Base-by-base conservation (phyloP, 2,113 vertebrate genomes). In the Prinia subflava region DNA sequence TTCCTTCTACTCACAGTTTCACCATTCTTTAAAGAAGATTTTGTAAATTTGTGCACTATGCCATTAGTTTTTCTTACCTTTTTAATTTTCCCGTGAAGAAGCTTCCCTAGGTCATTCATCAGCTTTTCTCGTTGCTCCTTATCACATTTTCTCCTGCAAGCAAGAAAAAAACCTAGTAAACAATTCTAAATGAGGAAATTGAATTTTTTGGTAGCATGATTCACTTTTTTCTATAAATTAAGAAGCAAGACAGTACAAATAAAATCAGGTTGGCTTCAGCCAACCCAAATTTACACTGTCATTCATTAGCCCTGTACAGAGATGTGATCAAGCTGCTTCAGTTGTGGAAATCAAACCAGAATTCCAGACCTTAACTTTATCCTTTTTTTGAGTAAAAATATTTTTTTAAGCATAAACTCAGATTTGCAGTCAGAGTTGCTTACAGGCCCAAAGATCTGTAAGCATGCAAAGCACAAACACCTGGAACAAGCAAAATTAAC, bases 71-170 rank as follows among this genome's bases (percentile, higher is more conserved):
- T 90, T 97, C 97, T 97, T 96, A 99, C 99, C 44, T 98, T 97
- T 98, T 99, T 99, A 79, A 99, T 97, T 94, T 99, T 99, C 37
- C 99, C 99, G 2, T 75, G 97, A 88, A 99, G 97, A 84, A 99
- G 97, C 63, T 98, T 98, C 47, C 99, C 98, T 42, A 99, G 97
- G 19, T 99, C 98, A 83, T 92, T 97, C 98, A 99, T 98, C 46
- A 99, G 96, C 83, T 99, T 99, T 71, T 92, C 83, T 96, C 98
- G 98, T 71, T 98, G 97, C 46, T 98, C 97, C 11, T 97, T 98
- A 80, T 98, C 97, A 18, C 99, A 99, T 27, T 99, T 98, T 95
- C 99, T 99, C 95, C 99, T 99, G 96, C 46, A 90, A 96, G 21
- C 21, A 56, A 76, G 93, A 41, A 33, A n/a, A 35, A 59, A 21